Base-by-base conservation (phyloP, 1,140 invertebrate species). In the Zaprionus ornatus region DNA sequence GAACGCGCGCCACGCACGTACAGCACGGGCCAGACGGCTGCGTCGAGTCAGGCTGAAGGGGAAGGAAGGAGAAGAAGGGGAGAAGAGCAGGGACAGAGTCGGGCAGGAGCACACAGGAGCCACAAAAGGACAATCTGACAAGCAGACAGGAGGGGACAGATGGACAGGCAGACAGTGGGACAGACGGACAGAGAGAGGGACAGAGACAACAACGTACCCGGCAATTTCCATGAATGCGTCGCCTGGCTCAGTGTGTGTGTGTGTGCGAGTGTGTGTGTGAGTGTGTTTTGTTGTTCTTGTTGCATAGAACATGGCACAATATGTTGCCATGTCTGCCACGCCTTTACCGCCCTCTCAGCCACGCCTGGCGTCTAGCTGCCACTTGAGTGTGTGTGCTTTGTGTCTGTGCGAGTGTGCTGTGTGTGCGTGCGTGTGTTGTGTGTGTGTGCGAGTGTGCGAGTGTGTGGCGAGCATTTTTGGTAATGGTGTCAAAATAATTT, bases 401-500 rank as follows among this genome's bases (percentile, higher is more conserved):
- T 59, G n/a, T 42, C 40, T 42, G n/a, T 13, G n/a, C 40, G 15
- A 42, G 40, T 42, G 40, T 42, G 40, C n/a, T 37, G 32, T 15
- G 32, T 35, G 35, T 37, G 23, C n/a, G 69, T 25, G 57, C 67
- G 68, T 25, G 25, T 55, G 27, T 32, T 52, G 27, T 45, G 48
- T 21, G 62, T 19, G 15, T 23, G 48, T 52, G 35, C 56, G 42
- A 27, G 72, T 70, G 66, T 63, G 66, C 42, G 67, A 45, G 63
- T 57, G 70, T 67, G 50, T 45, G 61, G 67, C 27, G 32, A 75
- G 66, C 71, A 61, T 70, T 82, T 83, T 81, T 37, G 85, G 81
- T 90, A 90, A 88, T 84, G 85, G 85, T 90, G 81, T 90, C 81
- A 85, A 90, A 90, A 90, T 90, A 88, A 88, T 88, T 88, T 81